Base-by-base conservation (phyloP, 2,113 vertebrate genomes). In the Sinocyclocheilus anophthalmus region DNA sequence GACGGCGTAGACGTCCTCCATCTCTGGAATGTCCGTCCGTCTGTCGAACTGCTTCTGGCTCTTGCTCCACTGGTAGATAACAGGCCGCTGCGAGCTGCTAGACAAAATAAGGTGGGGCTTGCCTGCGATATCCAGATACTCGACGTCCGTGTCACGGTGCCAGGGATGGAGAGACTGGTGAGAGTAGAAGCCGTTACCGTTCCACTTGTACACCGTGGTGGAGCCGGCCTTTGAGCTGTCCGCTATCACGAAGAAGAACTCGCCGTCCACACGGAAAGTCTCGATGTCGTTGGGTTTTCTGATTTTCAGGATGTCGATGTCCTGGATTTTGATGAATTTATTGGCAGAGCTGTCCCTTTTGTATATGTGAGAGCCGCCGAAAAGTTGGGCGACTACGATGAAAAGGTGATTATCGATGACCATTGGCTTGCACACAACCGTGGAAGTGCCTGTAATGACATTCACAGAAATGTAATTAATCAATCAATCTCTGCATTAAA, bases 311-410 rank as follows among this genome's bases (percentile, higher is more conserved):
- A 98, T 97, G 93, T 99, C 98, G 45, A 99, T 99, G 93, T 99
- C 98, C 93, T 99, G 98, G 92, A 99, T 99, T 94, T 99, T 99
- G 94, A 99, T 99, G 94, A 99, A 99, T 90, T 98, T 99, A 93
- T 97, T 97, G 87, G 97, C 96, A 57, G 97, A 97, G 87, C 93
- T 94, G 92, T 99, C 98, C 50, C 96, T 95, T 87, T 99, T 99
- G 93, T 99, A 99, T 91, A 99, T 99, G 92, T 99, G 98, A 77
- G 98, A 99, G 87, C 98, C 98, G 8, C 97, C 97, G 81, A 99
- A 99, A 37, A 99, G 93, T 93, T 99, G 98, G 20, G 98, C 98
- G 57, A 99, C 97, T 67, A 99, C 96, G 89, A 99, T 95, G 88
- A 98, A 99, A 63, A 99, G 96, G 92, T 97, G 96, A 87, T 92